phyloP scores from a whole-genome alignment of 2,888 invertebrate genomes.

The Drosophila mettleri region DNA sequence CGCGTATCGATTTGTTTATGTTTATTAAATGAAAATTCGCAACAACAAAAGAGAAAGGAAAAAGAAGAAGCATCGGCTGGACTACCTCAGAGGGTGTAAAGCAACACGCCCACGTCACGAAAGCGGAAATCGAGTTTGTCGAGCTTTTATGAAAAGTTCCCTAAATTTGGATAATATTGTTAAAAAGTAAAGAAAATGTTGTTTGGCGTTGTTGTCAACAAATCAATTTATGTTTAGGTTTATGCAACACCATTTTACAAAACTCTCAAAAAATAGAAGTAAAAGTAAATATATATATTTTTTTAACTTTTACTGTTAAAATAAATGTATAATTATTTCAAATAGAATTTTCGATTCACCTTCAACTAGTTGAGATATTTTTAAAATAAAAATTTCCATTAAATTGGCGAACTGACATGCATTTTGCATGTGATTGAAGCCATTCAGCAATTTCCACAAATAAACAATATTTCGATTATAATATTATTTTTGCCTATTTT shows the following conservation, averaged over 20 bases:
- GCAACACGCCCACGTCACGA: constrained; percentile 12
- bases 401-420: constrained; percentile 50
- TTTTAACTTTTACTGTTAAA: background rate
- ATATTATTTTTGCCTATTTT: constrained; percentile 44
- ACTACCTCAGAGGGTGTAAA: constrained; percentile 12
- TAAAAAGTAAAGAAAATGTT: background rate
- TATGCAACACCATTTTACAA: too few relatives aligned
- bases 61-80: constrained; percentile 4
- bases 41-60: constrained; percentile 15
- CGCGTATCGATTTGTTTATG: constrained; percentile 81
- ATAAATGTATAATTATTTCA: too few relatives aligned
- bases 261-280: too few relatives aligned
- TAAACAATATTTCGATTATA: constrained; percentile 49
- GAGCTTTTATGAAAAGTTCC: constrained; percentile 17
- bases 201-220: too few relatives aligned
- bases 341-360: background rate
- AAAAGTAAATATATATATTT: too few relatives aligned
- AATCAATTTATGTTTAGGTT: too few relatives aligned
- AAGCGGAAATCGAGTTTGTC: background rate
- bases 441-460: constrained; percentile 55
- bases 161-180: constrained; percentile 1
- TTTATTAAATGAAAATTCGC: constrained; percentile 74
- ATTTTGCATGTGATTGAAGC: constrained; percentile 65
- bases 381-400: background rate
- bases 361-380: background rate